phyloP scores from a whole-genome alignment of 2,888 invertebrate genomes.

The Campoletis raptor region DNA sequence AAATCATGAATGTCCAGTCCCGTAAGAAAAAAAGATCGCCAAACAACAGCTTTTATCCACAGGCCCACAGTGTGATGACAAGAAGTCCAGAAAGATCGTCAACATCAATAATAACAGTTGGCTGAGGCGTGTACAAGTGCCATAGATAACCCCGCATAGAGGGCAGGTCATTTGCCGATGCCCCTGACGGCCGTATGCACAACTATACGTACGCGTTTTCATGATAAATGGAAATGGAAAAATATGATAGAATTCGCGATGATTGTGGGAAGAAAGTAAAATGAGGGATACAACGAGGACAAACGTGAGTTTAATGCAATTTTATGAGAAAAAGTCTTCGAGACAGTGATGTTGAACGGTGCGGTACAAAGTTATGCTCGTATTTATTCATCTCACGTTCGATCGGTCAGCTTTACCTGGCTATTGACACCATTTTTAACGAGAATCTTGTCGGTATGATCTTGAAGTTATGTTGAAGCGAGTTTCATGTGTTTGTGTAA shows the following conservation, averaged over 20 bases:
- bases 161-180: conserved; percentile 35
- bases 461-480: background rate
- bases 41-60: background rate
- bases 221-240: background rate
- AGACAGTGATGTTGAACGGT: background rate
- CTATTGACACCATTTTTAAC: conserved; percentile 36
- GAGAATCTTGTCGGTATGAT: background rate
- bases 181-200: conserved; percentile 12
- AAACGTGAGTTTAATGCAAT: background rate
- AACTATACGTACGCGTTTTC: background rate
- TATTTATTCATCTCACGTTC: conserved; percentile 20
- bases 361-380: background rate
- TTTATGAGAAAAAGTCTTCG: conserved; percentile 19
- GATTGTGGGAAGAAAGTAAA: background rate
- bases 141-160: conserved; percentile 45
- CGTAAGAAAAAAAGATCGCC: background rate
- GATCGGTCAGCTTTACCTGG: conserved; percentile 20
- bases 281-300: background rate
- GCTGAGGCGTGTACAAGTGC: background rate
- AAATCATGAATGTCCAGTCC: no score
- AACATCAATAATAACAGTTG: background rate
- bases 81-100: background rate
- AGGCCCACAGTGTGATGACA: background rate
- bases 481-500: background rate
- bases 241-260: background rate